Conservation (phyloP, 1,140 invertebrate species). For the Acromyrmex heyeri region DNA sequence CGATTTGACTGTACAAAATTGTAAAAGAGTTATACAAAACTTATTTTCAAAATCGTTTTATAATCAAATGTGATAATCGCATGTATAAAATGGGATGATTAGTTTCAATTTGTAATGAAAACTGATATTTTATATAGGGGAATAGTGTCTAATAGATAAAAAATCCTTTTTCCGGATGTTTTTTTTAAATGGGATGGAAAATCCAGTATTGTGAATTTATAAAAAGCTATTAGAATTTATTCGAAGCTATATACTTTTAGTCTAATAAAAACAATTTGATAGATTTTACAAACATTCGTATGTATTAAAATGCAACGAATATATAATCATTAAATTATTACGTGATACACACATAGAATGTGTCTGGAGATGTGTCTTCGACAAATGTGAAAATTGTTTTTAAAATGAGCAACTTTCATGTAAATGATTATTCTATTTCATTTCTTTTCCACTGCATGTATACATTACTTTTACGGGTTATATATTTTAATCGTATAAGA, state of each 20-base stretch:
- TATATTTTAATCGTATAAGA: constrained; percentile 44
- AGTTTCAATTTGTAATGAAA: constrained; percentile 30
- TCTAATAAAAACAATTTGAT: constrained; percentile 2
- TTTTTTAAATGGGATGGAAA: background rate
- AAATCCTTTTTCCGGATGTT: background rate
- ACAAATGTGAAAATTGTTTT: background rate
- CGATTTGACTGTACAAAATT: constrained; percentile 58
- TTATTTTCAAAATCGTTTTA: constrained; percentile 23
- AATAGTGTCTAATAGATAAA: constrained; percentile 31
- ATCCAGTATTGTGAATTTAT: background rate
- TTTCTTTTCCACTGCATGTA: constrained; percentile 24
- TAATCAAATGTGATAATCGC: background rate
- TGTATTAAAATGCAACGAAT: constrained; percentile 9
- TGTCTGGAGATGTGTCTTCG: background rate
- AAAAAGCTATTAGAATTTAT: background rate
- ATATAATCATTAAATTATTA: constrained; percentile 31
- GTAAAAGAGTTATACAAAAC: constrained; percentile 32
- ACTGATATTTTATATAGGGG: constrained; percentile 41
- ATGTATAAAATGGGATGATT: background rate
- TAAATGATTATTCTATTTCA: constrained; percentile 32
- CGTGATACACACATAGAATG: background rate
- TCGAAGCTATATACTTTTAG: background rate
- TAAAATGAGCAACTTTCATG: constrained; percentile 18
- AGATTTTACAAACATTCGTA: background rate
- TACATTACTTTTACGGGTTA: constrained; percentile 32